A percentile compares a stretch with the other conserved stretches of the same genome.
Evolutionary conservation across 2,113 vertebrate genomes (phyloP).

Genomic region (Antennarius striatus): DNA sequence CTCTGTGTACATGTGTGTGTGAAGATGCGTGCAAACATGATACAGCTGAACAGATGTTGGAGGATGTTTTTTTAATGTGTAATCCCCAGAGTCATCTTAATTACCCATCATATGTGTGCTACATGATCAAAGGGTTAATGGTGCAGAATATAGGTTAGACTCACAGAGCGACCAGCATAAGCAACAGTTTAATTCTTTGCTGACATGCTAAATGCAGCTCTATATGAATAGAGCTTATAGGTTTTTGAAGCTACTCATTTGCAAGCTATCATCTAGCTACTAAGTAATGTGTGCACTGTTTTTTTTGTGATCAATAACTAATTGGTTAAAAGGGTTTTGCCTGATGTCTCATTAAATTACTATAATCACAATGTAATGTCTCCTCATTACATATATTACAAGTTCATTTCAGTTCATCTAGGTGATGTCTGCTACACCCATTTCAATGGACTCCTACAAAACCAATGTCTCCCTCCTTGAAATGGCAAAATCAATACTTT

Average conservation of each 20-base stretch:
- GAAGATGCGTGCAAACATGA: neutral
- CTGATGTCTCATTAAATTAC: slow-evolving; percentile 28
- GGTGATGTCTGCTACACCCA: no score
- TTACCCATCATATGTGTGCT: slow-evolving; percentile 23
- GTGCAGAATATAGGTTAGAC: slow-evolving; percentile 58
- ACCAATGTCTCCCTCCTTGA: neutral
- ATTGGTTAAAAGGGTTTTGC: slow-evolving; percentile 34
- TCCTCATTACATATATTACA: slow-evolving; percentile 1
- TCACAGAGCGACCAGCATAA: neutral
- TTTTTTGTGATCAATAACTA: slow-evolving; percentile 44
- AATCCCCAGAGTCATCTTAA: slow-evolving; percentile 55
- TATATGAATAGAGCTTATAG: neutral
- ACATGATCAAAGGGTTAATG: slow-evolving; percentile 48
- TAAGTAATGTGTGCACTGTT: slow-evolving; percentile 20
- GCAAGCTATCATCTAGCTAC: slow-evolving; percentile 22
- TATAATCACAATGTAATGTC: slow-evolving; percentile 19
- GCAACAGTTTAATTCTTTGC: slow-evolving; percentile 17
- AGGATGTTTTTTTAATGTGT: slow-evolving; percentile 44
- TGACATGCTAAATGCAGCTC: neutral
- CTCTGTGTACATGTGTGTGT: neutral
- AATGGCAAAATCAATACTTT: neutral
- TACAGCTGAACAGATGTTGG: slow-evolving; percentile 59
- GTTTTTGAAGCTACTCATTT: neutral
- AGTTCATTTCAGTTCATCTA: neutral
- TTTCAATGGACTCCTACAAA: neutral